phyloP scores from a whole-genome alignment of 2,888 invertebrate species.

The Acrobasis suavella region DNA sequence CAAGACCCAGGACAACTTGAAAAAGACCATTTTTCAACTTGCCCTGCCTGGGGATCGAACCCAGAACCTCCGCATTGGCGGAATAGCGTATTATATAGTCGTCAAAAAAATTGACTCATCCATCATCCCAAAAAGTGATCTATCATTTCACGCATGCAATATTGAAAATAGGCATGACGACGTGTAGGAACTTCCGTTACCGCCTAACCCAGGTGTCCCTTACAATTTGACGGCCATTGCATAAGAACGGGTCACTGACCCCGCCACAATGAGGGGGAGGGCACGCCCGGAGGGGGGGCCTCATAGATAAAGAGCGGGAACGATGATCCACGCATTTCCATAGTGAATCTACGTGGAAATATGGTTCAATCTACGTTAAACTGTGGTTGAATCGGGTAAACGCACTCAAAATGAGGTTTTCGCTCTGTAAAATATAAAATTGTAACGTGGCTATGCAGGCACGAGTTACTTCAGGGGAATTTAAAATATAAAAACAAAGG shows the following conservation, averaged over 20 bases:
- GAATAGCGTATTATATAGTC: too few relatives aligned
- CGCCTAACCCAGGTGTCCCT: slow-evolving; percentile 60
- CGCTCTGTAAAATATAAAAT: not conserved
- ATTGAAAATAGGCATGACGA: slow-evolving; percentile 35
- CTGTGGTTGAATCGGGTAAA: slow-evolving; percentile 4
- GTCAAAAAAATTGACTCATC: not conserved
- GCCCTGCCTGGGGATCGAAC: too few relatives aligned
- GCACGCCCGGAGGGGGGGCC: slow-evolving; percentile 40
- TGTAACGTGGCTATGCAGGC: too few relatives aligned
- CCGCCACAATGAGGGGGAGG: slow-evolving; percentile 51
- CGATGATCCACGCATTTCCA: slow-evolving; percentile 24
- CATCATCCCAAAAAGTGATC: not conserved
- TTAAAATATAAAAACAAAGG: slow-evolving; percentile 26
- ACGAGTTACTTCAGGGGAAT: too few relatives aligned
- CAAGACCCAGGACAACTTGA: too few relatives aligned
- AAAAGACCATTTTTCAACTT: too few relatives aligned
- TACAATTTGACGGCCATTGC: slow-evolving; percentile 47
- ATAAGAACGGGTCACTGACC: slow-evolving; percentile 64
- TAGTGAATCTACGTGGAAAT: slow-evolving; percentile 21
- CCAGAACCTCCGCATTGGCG: too few relatives aligned
- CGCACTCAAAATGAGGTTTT: not conserved
- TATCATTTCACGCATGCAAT: slow-evolving; percentile 21
- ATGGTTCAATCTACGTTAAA: slow-evolving; percentile 15
- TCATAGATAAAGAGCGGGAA: slow-evolving; percentile 50
- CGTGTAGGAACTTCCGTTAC: slow-evolving; percentile 47